These are phyloP conservation scores for Volucella inanis DNA, from an alignment of 2,888 invertebrate genomes.

Conservation along the genomic window DNA sequence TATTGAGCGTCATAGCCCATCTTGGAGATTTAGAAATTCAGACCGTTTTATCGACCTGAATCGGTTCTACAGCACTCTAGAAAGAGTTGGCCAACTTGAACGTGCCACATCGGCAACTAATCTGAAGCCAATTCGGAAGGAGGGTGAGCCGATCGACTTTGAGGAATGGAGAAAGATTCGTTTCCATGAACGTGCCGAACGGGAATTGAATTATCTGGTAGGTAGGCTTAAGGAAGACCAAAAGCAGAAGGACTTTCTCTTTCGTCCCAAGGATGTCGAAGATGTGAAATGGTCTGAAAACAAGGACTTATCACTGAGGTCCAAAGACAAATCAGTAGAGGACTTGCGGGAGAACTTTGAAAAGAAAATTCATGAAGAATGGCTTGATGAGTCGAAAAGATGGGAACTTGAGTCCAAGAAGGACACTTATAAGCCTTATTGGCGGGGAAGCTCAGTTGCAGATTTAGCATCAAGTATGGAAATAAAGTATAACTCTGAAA, in stretches of 20 bases:
- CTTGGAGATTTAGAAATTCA: conserved; percentile 85
- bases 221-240: conserved; percentile 90
- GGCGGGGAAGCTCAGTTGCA: conserved; percentile 92
- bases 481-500: conserved; percentile 84
- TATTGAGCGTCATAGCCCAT: conserved; percentile 81
- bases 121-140: conserved; percentile 88
- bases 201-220: conserved; percentile 90
- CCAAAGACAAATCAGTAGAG: conserved; percentile 94
- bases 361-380: conserved; percentile 85
- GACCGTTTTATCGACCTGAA: conserved; percentile 93
- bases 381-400: conserved; percentile 83
- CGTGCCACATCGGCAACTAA: conserved; percentile 88
- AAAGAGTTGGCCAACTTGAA: conserved; percentile 92
- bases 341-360: conserved; percentile 91
- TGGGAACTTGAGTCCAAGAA: conserved; percentile 83
- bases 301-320: conserved; percentile 89
- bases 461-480: conserved; percentile 90
- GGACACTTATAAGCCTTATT: conserved; percentile 91
- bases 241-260: conserved; percentile 92
- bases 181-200: conserved; percentile 90
- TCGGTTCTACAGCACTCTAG: conserved; percentile 92
- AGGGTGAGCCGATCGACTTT: conserved; percentile 92
- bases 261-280: conserved; percentile 89
- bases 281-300: conserved; percentile 90
- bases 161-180: conserved; percentile 93